These are phyloP conservation scores for Liodrosophila aerea DNA, from an alignment of 2,888 invertebrate genomes.

Conservation along the genomic window DNA sequence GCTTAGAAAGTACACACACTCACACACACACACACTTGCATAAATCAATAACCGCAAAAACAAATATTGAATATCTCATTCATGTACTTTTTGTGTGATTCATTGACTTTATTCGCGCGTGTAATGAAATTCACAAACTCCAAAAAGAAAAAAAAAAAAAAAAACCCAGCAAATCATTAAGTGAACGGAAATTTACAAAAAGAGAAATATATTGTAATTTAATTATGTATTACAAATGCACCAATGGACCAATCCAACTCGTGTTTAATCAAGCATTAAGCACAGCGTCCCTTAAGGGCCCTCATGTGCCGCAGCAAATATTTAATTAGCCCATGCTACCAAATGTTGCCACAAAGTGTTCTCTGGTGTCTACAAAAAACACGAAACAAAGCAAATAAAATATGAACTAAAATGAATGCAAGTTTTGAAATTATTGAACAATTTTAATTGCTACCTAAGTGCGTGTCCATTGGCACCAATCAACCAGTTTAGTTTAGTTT, in stretches of 20 bases:
- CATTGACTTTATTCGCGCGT: constrained; percentile 53
- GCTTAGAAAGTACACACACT: constrained; percentile 52
- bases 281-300: constrained; percentile 5
- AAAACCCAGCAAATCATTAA: constrained; percentile 6
- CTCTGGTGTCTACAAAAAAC: neutral
- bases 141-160: neutral
- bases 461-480: too few species aligned
- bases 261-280: constrained; percentile 9
- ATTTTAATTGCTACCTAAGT: too few species aligned
- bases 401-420: too few species aligned
- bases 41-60: constrained; percentile 11
- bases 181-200: neutral
- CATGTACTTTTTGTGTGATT: constrained; percentile 24
- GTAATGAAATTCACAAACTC: constrained; percentile 30
- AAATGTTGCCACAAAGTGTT: neutral
- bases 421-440: too few species aligned
- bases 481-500: too few species aligned
- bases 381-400: too few species aligned
- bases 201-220: constrained; percentile 9
- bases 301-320: constrained; percentile 2
- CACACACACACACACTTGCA: constrained; percentile 12
- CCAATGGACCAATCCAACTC: neutral
- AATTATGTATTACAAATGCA: constrained; percentile 11
- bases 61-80: constrained; percentile 26
- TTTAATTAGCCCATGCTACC: constrained; percentile 1